These are phyloP conservation scores for Chionodraco myersi DNA, from an alignment of 2,113 vertebrate genomes.

Conservation along the genomic window DNA sequence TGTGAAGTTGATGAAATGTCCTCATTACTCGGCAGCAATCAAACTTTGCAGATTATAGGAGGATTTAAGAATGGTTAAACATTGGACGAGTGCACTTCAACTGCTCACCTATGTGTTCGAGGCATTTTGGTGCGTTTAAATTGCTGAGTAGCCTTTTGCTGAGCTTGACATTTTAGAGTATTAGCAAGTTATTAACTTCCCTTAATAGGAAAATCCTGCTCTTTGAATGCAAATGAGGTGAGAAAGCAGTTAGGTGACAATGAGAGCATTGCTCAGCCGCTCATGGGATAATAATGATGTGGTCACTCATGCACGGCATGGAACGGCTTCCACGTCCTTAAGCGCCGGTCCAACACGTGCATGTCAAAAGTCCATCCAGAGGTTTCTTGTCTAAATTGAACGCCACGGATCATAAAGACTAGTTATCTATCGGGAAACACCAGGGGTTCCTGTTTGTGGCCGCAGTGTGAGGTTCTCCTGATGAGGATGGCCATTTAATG, in stretches of 20 bases:
- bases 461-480: not conserved
- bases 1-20: slow-evolving; percentile 63
- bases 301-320: slow-evolving; percentile 53
- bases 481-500: slow-evolving; percentile 43
- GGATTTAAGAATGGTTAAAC: slow-evolving; percentile 48
- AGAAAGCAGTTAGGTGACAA: slow-evolving; percentile 63
- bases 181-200: slow-evolving; percentile 79
- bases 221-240: slow-evolving; percentile 75
- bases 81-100: slow-evolving; percentile 24
- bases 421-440: slow-evolving; percentile 40
- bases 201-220: slow-evolving; percentile 73
- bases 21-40: slow-evolving; percentile 67
- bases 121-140: slow-evolving; percentile 57
- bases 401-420: slow-evolving; percentile 41
- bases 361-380: slow-evolving; percentile 53
- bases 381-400: slow-evolving; percentile 58
- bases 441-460: slow-evolving; percentile 19
- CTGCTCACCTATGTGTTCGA: slow-evolving; percentile 40
- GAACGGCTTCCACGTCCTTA: slow-evolving; percentile 36
- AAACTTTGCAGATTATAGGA: slow-evolving; percentile 67
- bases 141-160: slow-evolving; percentile 67
- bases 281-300: slow-evolving; percentile 68
- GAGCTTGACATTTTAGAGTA: slow-evolving; percentile 71
- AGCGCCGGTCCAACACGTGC: slow-evolving; percentile 16
- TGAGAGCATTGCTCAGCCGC: slow-evolving; percentile 51